Conservation (phyloP, 2,888 invertebrate species). For the Rapana venosa region DNA sequence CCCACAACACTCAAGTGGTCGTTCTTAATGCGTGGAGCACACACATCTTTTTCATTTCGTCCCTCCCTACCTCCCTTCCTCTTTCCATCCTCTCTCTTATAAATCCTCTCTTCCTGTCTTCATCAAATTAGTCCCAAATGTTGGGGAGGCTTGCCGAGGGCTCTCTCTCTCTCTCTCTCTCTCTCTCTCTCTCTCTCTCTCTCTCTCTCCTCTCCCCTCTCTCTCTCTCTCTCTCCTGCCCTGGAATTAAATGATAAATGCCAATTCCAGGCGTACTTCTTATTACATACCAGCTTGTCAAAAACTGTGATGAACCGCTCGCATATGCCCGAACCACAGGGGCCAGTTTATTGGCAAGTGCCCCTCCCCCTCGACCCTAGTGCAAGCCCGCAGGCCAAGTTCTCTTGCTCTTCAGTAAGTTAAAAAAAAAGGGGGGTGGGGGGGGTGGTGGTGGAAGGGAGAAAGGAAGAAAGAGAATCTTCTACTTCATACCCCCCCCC, state of each 20-base stretch:
- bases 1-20: not conserved
- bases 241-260: slow-evolving; percentile 41
- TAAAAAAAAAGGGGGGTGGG: too few species aligned
- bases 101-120: slow-evolving; percentile 40
- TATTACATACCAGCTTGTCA: slow-evolving; percentile 47
- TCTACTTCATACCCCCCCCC: too few species aligned
- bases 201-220: not conserved
- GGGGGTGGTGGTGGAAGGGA: too few species aligned
- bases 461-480: too few species aligned
- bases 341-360: slow-evolving; percentile 6
- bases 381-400: too few species aligned
- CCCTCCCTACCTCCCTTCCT: not conserved
- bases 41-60: not conserved
- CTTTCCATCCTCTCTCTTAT: slow-evolving; percentile 3
- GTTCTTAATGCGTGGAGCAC: not conserved
- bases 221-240: not conserved
- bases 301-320: slow-evolving; percentile 36
- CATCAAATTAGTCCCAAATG: slow-evolving; percentile 40
- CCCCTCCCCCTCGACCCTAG: not conserved
- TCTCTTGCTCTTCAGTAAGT: too few species aligned
- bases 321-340: slow-evolving; percentile 22
- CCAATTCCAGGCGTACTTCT: slow-evolving; percentile 42
- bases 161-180: not conserved
- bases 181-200: not conserved
- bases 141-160: not conserved